phyloP scores from a whole-genome alignment of 2,113 vertebrate genomes.

The Ophthalmolycus amberensis region DNA sequence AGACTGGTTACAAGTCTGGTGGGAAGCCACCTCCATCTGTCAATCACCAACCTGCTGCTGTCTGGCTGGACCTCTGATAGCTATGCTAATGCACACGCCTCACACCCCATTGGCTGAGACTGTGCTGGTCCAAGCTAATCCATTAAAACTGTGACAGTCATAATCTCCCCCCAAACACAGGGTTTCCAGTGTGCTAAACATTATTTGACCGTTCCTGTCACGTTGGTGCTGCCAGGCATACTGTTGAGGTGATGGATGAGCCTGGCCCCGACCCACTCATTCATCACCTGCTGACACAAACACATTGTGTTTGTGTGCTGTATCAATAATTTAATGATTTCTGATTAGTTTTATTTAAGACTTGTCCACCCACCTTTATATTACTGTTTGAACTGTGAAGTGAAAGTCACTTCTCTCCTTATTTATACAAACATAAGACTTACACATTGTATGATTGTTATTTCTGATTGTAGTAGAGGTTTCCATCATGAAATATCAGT shows the following conservation, averaged over 20 bases:
- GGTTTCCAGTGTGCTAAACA: conserved; percentile 81
- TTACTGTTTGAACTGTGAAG: background rate
- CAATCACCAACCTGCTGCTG: conserved; percentile 78
- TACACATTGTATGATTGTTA: background rate
- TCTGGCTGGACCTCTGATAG: conserved; percentile 80
- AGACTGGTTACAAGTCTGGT: conserved; percentile 74
- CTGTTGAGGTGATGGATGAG: conserved; percentile 80
- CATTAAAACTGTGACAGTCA: conserved; percentile 83
- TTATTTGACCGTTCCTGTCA: conserved; percentile 85
- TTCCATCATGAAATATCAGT: conserved; percentile 27
- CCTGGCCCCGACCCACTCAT: conserved; percentile 60
- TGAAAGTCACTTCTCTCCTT: background rate
- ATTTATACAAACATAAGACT: background rate
- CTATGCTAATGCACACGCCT: conserved; percentile 79
- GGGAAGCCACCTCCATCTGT: conserved; percentile 80
- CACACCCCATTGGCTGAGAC: conserved; percentile 71
- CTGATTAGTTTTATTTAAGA: conserved; percentile 54
- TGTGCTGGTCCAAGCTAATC: conserved; percentile 77
- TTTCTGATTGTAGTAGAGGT: background rate
- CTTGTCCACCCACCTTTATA: background rate
- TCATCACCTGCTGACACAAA: conserved; percentile 72
- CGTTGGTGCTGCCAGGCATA: conserved; percentile 68
- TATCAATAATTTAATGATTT: conserved; percentile 59
- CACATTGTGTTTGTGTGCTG: conserved; percentile 60
- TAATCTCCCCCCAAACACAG: conserved; percentile 80